These are phyloP conservation scores for Serrognathus titanus DNA, from an alignment of 2,888 invertebrate species.

Conservation along the genomic window DNA sequence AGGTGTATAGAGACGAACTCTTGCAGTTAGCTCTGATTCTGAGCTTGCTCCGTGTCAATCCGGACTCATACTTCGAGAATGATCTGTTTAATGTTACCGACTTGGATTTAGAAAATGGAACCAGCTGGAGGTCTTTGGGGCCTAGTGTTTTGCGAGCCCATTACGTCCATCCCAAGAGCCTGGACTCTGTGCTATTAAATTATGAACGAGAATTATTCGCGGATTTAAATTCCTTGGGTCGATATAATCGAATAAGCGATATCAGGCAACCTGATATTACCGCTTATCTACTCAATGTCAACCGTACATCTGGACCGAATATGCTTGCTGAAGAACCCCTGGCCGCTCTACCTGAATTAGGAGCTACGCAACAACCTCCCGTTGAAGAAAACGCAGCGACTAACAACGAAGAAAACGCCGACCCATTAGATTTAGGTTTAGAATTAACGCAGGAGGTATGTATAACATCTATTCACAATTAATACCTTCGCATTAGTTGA, in stretches of 20 bases:
- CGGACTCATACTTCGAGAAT: slow-evolving; percentile 64
- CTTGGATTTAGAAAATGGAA: slow-evolving; percentile 64
- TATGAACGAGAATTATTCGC: slow-evolving; percentile 72
- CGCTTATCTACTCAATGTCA: slow-evolving; percentile 62
- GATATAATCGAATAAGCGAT: slow-evolving; percentile 55
- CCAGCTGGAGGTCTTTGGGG: slow-evolving; percentile 63
- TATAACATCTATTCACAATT: not conserved
- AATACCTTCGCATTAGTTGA: not conserved
- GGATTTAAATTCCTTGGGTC: slow-evolving; percentile 68
- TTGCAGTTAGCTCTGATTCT: slow-evolving; percentile 77
- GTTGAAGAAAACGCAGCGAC: slow-evolving; percentile 7
- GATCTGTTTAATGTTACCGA: slow-evolving; percentile 49
- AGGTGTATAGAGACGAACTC: slow-evolving; percentile 77
- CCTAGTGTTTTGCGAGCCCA: slow-evolving; percentile 58
- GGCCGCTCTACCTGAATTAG: slow-evolving; percentile 18
- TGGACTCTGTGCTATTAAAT: slow-evolving; percentile 66
- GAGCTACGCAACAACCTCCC: slow-evolving; percentile 16
- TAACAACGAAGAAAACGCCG: slow-evolving; percentile 9
- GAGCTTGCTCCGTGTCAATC: slow-evolving; percentile 74
- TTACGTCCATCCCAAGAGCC: slow-evolving; percentile 67
- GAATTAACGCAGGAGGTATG: slow-evolving; percentile 44
- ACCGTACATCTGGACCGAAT: slow-evolving; percentile 36
- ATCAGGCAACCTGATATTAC: slow-evolving; percentile 53
- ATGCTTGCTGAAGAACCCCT: slow-evolving; percentile 15
- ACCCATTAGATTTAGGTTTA: slow-evolving; percentile 22